phyloP scores from a whole-genome alignment of 30 jellyfish, hydroid and myxozoan species.

The Turritopsis dohrnii region DNA sequence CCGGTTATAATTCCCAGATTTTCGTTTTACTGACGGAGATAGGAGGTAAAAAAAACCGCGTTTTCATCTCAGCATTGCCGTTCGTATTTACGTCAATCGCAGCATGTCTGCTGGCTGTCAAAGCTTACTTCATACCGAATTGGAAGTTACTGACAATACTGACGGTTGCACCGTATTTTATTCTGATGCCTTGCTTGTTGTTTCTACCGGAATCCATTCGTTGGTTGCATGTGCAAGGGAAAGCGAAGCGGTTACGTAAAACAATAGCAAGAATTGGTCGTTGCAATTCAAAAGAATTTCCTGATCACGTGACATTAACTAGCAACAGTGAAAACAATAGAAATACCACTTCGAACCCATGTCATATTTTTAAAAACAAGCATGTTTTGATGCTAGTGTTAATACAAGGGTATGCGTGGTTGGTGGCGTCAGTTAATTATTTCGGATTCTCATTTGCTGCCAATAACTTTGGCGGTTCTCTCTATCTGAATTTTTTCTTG shows the following conservation, averaged over 20 bases:
- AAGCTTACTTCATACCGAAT: conserved; percentile 50
- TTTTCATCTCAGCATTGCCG: conserved; percentile 49
- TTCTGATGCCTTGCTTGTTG: conserved; percentile 27
- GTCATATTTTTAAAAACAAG: neutral
- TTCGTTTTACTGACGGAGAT: conserved; percentile 52
- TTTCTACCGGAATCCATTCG: neutral
- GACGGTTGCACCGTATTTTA: conserved; percentile 52
- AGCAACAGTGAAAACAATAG: neutral
- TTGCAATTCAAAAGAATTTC: neutral
- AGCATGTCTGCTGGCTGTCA: conserved; percentile 47
- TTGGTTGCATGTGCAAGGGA: neutral
- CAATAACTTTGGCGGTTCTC: neutral
- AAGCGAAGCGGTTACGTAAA: neutral
- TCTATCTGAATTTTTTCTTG: neutral
- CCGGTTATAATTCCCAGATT: conserved; percentile 52
- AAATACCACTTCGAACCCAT: neutral
- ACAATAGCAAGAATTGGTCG: neutral
- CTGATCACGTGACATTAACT: neutral
- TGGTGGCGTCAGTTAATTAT: neutral
- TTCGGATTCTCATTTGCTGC: neutral
- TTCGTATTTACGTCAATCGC: conserved; percentile 47
- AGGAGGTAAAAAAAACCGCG: conserved; percentile 72
- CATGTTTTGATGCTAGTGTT: neutral
- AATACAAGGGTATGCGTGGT: neutral
- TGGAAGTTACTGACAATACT: conserved; percentile 62